A percentile compares a stretch with the other conserved stretches of the same genome.
phyloP scores from a whole-genome alignment of 2,797 vertebrate species.

The Onychomys torridus region DNA sequence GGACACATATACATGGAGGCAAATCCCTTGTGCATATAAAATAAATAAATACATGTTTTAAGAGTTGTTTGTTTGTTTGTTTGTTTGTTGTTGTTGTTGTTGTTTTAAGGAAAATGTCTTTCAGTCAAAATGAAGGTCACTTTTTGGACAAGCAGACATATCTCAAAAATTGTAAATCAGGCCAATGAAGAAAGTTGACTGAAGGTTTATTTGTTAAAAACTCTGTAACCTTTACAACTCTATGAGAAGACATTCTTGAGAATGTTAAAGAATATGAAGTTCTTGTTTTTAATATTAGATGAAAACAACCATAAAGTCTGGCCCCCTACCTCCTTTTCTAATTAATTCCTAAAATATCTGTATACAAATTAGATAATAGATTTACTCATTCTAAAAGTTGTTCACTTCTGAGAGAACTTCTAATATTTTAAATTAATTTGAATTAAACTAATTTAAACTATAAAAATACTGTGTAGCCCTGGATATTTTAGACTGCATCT shows the following conservation, averaged over 20 bases:
- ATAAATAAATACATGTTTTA: neutral
- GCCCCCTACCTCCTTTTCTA: neutral
- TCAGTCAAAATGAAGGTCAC: neutral
- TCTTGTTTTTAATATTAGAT: neutral
- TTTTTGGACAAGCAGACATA: neutral
- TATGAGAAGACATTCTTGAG: neutral
- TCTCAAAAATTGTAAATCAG: neutral
- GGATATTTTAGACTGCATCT: neutral
- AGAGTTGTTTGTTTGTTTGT: too few relatives aligned
- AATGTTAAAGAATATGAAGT: neutral
- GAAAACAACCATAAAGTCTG: slow-evolving; percentile 15
- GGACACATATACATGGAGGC: too few relatives aligned
- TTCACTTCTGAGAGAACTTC: neutral
- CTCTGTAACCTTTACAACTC: neutral
- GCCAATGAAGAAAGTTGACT: neutral
- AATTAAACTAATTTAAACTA: slow-evolving; percentile 24
- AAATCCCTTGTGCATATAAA: neutral
- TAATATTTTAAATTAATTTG: slow-evolving; percentile 28
- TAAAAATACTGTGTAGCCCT: neutral
- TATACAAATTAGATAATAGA: slow-evolving; percentile 26
- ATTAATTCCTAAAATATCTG: slow-evolving; percentile 47
- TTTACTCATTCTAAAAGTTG: neutral
- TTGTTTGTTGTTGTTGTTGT: too few relatives aligned
- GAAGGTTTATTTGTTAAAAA: neutral
- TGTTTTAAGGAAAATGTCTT: neutral